Conservation (phyloP, 2,797 vertebrate genomes). For the Prunella strophiata region DNA sequence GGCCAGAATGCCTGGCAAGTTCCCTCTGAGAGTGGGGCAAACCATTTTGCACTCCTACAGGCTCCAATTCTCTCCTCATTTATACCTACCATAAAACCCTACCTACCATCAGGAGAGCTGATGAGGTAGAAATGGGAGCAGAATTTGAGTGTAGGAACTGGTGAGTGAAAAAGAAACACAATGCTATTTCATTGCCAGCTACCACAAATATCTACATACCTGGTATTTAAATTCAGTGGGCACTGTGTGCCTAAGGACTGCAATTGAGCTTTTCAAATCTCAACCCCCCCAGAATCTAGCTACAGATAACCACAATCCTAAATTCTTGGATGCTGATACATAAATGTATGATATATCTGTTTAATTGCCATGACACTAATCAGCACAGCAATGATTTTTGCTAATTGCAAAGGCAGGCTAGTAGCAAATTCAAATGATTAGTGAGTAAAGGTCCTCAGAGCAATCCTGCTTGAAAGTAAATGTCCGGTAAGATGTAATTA, state of each 20-base stretch:
- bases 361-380: slow-evolving; percentile 59
- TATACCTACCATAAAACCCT: not conserved
- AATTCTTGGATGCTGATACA: slow-evolving; percentile 43
- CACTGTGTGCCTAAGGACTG: not conserved
- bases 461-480: slow-evolving; percentile 57
- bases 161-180: not conserved
- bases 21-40: not conserved
- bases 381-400: slow-evolving; percentile 49
- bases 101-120: not conserved
- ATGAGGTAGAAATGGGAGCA: slow-evolving; percentile 18
- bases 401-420: slow-evolving; percentile 67
- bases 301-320: slow-evolving; percentile 53
- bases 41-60: not conserved
- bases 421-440: slow-evolving; percentile 57
- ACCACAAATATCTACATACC: not conserved
- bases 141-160: slow-evolving; percentile 29
- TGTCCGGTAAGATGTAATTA: slow-evolving; percentile 4
- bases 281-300: not conserved
- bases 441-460: slow-evolving; percentile 41
- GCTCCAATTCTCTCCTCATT: slow-evolving; percentile 14
- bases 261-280: not conserved
- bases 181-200: not conserved
- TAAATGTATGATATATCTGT: slow-evolving; percentile 43
- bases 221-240: not conserved
- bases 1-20: not conserved